Evolutionary conservation across 1,140 invertebrate species (phyloP), one percentile per base, ranked within the genome.

Genomic region (Drosophila ananassae): DNA sequence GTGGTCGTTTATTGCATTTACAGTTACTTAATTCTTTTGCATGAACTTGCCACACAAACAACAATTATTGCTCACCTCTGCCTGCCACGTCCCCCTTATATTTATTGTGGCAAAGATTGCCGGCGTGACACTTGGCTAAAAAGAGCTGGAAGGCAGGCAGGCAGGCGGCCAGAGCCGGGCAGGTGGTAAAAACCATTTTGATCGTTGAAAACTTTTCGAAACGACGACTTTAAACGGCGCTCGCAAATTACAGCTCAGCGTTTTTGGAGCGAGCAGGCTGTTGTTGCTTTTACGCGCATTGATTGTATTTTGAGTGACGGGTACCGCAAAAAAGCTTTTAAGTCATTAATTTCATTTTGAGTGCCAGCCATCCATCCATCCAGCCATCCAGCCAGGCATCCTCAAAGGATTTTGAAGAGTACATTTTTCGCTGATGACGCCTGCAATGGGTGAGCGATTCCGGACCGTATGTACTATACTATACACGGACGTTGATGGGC

Each of bases 1-100:
- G 64, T 80, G 73, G 55, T 34, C 78, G 78, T 85, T 85, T 85
- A 85, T 85, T 75, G 68, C 82, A 64, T 87, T 79, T 87, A 82
- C 83, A 85, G 82, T 85, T 85, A 87, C 83, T 85, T 89, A 85
- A 85, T 85, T 85, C 82, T 68, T 85, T 85, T 82, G 78, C 82
- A 82, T 85, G 82, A 85, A 85, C 78, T 85, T 89, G 78, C 83
- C 82, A 78, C 82, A 89, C 73, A 87, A 85, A 87, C 82, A 85
- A 81, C 79, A 85, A 85, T 85, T 85, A 85, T 85, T 85, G 77
- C 64, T 77, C 54, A 66, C 81, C 73, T 77, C 62, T 47, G 47
- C 48, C 59, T 41, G 47, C 48, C 44, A 24, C 47, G 39, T 48
- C 57, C 48, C 22, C 66, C 12, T 41, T 59, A 39, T 60, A 37